Conservation (phyloP, 2,797 vertebrate species). For the Falco cherrug region DNA sequence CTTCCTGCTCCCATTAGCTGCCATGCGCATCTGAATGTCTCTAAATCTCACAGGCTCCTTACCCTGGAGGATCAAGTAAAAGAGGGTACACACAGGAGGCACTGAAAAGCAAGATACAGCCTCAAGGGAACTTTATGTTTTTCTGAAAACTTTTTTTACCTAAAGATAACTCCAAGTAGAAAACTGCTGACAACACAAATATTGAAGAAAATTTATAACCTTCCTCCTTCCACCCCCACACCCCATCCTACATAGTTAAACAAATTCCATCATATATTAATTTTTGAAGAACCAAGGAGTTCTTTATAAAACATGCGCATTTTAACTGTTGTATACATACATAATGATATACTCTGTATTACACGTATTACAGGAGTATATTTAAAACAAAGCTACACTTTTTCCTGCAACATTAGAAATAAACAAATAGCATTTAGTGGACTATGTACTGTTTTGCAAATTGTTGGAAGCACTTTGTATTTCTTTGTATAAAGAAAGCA, state of each 20-base stretch:
- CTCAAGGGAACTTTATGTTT: neutral
- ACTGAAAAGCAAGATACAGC: neutral
- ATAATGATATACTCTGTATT: neutral
- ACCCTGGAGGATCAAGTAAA: neutral
- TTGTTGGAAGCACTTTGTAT: neutral
- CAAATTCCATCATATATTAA: neutral
- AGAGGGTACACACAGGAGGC: neutral
- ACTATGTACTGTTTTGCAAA: neutral
- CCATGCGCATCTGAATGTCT: neutral
- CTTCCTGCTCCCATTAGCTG: neutral
- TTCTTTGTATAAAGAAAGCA: neutral
- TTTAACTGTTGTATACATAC: neutral
- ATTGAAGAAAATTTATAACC: neutral
- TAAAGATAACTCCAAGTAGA: neutral
- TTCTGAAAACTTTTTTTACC: neutral
- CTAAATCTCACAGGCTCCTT: neutral
- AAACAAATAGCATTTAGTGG: neutral
- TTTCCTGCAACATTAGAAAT: neutral
- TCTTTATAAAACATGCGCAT: neutral
- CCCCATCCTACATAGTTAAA: neutral
- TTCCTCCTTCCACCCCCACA: neutral
- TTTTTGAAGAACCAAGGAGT: neutral
- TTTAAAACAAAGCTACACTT: neutral
- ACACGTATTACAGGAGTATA: fast-evolving
- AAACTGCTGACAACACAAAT: neutral